Base-by-base conservation (phyloP, 2,888 invertebrate genomes). In the Neuroscelio doddi region DNA sequence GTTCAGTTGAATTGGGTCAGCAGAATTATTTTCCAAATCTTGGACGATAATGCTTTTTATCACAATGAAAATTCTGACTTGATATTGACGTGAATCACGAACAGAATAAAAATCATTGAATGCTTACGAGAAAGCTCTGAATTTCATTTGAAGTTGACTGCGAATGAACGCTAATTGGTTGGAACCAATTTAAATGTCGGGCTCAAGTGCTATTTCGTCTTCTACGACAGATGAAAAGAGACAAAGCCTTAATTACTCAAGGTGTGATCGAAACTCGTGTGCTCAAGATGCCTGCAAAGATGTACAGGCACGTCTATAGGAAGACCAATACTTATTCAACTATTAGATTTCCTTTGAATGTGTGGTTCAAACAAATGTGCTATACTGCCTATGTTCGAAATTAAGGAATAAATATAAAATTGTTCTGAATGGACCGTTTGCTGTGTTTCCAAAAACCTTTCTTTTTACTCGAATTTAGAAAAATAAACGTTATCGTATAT, bases 121-220 rank as follows among this genome's bases (percentile, higher is more conserved):
- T 1, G 38, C 12, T 45, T 21, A n/a, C 41, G 42, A 21, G 15
- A 58, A 50, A 58, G 58, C 50, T 45, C 50, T 42, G 45, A 58
- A 58, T 51, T 41, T 45, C 50, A 49, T 56, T 55, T 32, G 26
- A 17, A 29, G 39, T 46, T 39, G 41, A 10, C 46, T 49, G 44
- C 42, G 42, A 57, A 50, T 50, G 44, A 57, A 57, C 57, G 50
- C 57, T 57, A 57, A 57, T 57, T 57, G 57, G 50, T 57, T 57
- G 50, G 44, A 49, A 50, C 49, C 49, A 57, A 50, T 57, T 57
- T 57, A 15, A 57, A 57, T 50, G 38, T 57, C 57, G 50, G 26
- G 27, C 52, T 21, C 32, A 15, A 16, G 16, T 17, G 32, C 44
- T 36, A 17, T 38, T 44, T 39, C 47, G 26, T 30, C 30, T 39